These are phyloP conservation scores for Formica aserva DNA, from an alignment of 2,888 invertebrate genomes.

Conservation along the genomic window DNA sequence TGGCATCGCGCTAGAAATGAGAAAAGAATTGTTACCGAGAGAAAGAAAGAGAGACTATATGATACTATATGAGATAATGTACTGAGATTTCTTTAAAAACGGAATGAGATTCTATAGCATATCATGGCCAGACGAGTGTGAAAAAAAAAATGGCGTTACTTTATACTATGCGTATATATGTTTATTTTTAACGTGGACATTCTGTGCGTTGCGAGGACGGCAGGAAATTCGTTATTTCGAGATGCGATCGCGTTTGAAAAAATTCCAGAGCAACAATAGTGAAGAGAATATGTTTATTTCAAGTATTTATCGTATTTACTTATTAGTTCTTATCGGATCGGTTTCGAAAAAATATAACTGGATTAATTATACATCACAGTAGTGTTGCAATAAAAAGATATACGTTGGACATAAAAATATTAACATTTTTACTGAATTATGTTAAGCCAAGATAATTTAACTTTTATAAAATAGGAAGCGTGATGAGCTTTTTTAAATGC, in stretches of 20 bases:
- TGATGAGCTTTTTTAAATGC: not conserved
- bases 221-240: conserved; percentile 52
- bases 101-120: not conserved
- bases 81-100: conserved; percentile 45
- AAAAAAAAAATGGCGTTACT: conserved; percentile 13
- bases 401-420: not conserved
- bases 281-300: conserved; percentile 16
- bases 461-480: not conserved
- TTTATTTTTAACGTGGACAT: conserved; percentile 2
- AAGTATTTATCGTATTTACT: not conserved
- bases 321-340: not conserved
- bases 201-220: conserved; percentile 4
- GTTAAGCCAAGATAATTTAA: too few relatives aligned
- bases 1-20: conserved; percentile 54
- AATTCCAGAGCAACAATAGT: conserved; percentile 26
- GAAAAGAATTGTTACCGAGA: conserved; percentile 49
- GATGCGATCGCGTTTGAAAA: conserved; percentile 53
- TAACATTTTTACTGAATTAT: not conserved
- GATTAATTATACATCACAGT: not conserved
- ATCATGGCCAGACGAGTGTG: too few relatives aligned
- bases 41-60: not conserved
- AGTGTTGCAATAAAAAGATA: not conserved
- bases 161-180: not conserved
- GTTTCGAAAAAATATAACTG: not conserved
- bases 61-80: conserved; percentile 52